Evolutionary conservation across 2,113 vertebrate species (phyloP), one percentile per base, ranked within the genome.

Genomic region (Phaethon lepturus): DNA sequence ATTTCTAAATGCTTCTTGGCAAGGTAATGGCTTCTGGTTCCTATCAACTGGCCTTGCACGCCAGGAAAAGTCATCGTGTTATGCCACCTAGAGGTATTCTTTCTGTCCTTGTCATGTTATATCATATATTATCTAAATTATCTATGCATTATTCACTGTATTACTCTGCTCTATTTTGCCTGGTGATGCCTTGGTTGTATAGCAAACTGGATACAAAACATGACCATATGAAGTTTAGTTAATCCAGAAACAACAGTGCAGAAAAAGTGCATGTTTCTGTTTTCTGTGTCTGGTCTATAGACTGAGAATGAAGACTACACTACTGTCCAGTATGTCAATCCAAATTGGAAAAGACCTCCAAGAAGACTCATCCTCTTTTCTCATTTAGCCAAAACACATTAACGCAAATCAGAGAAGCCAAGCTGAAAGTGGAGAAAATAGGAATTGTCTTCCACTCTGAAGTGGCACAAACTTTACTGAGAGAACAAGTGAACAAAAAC

Each of bases 71-170:
- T 75, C 86, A 94, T 53, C 59, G 56, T 47, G 22, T 90, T 84
- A 71, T 93, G 82, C 78, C 58, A 96, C 85, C 63, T 86, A 92
- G 68, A 91, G 82, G 68, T 69, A 75, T 55, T 55, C 35, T 92
- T 91, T 63, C 31, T 56, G 12, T 69, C n/a, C 25, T 91, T 45
- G 42, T 60, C 31, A 60, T 42, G 25, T 2, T 68, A 20, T 73
- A 28, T 56, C 40, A 60, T 80, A 10, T 14, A 68, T 75, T 50
- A 26, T 63, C 17, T 76, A 29, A 45, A 64, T 56, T 58, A 74
- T 47, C 42, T 60, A 22, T 42, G 28, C 14, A 63, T 85, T 72
- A 67, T 50, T 79, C 19, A 28, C 13, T 33, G 1, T 75, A 55
- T 75, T 56, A 28, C 9, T 89, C 10, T 76, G 31, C 10, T 80